Conservation (phyloP, 1,140 invertebrate genomes). For the Aporrectodea caliginosa region DNA sequence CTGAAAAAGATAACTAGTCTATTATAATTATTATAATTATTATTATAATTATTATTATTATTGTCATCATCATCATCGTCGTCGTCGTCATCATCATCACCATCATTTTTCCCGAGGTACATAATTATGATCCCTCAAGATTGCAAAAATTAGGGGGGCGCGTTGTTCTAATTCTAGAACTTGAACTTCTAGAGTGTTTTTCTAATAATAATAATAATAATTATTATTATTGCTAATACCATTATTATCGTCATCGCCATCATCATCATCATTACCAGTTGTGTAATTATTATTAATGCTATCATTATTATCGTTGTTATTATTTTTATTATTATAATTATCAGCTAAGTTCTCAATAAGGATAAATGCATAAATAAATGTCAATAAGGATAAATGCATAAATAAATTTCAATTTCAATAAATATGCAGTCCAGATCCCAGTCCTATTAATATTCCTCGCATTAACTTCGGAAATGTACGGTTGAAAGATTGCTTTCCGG, state of each 20-base stretch:
- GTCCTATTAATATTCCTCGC: not conserved
- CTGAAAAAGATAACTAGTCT: too few species aligned
- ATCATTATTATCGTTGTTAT: not conserved
- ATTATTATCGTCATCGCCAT: not conserved
- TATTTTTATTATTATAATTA: not conserved
- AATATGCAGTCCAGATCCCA: not conserved
- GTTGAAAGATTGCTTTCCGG: not conserved
- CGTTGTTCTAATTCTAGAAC: too few species aligned
- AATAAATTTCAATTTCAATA: not conserved
- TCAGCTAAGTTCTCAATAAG: not conserved
- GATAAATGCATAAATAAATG: not conserved
- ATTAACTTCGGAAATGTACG: not conserved
- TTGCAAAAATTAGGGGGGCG: too few species aligned
- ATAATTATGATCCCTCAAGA: too few species aligned
- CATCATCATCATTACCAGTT: not conserved
- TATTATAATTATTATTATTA: too few species aligned
- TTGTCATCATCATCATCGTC: too few species aligned
- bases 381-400: not conserved
- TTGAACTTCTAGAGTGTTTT: too few species aligned
- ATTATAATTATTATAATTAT: too few species aligned
- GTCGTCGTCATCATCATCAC: too few species aligned
- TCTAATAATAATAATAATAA: not conserved
- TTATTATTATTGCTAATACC: not conserved
- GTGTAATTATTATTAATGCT: not conserved
- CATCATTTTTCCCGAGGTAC: too few species aligned